phyloP scores from a whole-genome alignment of 2,888 invertebrate species.

The Leucophora obtusa region DNA sequence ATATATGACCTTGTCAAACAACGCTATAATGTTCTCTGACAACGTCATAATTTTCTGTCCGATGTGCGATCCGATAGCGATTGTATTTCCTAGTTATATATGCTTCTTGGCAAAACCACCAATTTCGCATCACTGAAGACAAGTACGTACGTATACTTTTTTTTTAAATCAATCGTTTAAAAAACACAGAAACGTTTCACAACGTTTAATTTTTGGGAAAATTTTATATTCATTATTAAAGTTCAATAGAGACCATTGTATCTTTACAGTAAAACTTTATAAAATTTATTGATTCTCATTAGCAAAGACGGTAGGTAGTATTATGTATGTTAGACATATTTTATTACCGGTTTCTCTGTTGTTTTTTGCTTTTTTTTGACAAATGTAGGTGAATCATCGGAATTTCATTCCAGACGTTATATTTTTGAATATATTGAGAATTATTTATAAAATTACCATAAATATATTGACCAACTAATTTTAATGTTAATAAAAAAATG shows the following conservation, averaged over 20 bases:
- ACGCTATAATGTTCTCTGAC: no score
- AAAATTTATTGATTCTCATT: neutral
- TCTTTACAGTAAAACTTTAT: neutral
- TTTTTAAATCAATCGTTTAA: neutral
- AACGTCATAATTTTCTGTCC: no score
- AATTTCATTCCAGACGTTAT: slow-evolving; percentile 45
- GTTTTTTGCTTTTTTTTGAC: slow-evolving; percentile 6
- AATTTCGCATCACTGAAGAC: no score
- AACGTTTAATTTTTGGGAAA: neutral
- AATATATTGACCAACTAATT: slow-evolving; percentile 9
- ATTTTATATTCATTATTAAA: slow-evolving; percentile 22
- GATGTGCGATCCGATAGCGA: no score
- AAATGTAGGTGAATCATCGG: slow-evolving; percentile 50
- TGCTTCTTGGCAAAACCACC: no score
- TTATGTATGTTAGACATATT: neutral
- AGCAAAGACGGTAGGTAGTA: neutral
- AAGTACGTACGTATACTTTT: neutral
- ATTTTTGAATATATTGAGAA: slow-evolving; percentile 41
- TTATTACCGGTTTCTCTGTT: slow-evolving; percentile 24
- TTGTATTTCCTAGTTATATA: no score
- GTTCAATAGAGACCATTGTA: slow-evolving; percentile 38
- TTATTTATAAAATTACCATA: slow-evolving; percentile 26
- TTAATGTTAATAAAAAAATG: slow-evolving; percentile 15
- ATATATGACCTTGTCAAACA: no score
- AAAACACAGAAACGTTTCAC: slow-evolving; percentile 5